Evolutionary conservation across 2,113 vertebrate species (phyloP).

Genomic region (Cyrtonyx montezumae): DNA sequence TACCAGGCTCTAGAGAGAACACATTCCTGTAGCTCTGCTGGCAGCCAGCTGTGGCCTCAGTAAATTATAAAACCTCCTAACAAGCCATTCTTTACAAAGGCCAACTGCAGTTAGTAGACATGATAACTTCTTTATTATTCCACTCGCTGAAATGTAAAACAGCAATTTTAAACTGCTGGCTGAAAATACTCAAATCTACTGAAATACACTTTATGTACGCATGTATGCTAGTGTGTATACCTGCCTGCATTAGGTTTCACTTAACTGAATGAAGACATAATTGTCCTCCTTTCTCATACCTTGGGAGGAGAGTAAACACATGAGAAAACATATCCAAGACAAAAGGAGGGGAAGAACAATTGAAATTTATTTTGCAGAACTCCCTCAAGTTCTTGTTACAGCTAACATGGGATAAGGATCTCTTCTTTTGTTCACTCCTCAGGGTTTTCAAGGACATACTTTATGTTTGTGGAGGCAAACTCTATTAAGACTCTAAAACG

Average conservation of each 20-base stretch:
- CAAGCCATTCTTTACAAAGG: constrained; percentile 77
- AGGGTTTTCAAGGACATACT: not conserved
- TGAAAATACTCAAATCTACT: constrained; percentile 48
- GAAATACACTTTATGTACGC: not conserved
- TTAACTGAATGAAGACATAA: constrained; percentile 34
- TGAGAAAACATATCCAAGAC: not conserved
- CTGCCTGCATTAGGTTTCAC: constrained; percentile 8
- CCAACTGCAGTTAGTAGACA: constrained; percentile 74
- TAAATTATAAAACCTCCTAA: constrained; percentile 82
- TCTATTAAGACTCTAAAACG: not conserved
- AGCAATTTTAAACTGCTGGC: constrained; percentile 65
- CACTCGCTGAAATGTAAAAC: constrained; percentile 76
- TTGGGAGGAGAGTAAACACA: constrained; percentile 7
- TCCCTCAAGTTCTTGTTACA: not conserved
- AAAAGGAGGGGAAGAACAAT: not conserved
- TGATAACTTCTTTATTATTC: constrained; percentile 75
- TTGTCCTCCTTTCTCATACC: not conserved
- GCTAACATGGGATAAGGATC: not conserved
- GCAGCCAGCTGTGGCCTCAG: constrained; percentile 81
- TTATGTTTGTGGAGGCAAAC: not conserved
- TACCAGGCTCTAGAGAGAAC: constrained; percentile 78
- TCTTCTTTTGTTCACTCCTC: not conserved
- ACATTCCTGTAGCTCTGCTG: constrained; percentile 77
- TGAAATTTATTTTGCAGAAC: not conserved
- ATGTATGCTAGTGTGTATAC: not conserved